Conservation (phyloP, 2,797 vertebrate genomes). For the Loriculus beryllinus region DNA sequence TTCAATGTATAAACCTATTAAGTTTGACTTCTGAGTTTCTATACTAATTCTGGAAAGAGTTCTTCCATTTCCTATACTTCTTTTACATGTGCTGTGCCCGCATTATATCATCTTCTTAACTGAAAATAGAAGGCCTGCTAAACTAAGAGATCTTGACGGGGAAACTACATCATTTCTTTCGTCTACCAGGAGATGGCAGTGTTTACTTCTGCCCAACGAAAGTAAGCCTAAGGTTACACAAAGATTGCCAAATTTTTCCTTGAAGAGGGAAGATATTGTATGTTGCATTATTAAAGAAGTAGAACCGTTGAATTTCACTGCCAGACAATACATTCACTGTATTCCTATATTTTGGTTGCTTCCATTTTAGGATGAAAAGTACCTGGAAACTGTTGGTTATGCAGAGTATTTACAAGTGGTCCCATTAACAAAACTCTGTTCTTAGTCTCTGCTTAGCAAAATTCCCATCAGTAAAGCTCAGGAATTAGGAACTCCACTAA, state of each 20-base stretch:
- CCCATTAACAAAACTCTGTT: background rate
- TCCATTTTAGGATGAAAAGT: constrained; percentile 50
- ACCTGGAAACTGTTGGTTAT: constrained; percentile 16
- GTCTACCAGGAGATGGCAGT: constrained; percentile 68
- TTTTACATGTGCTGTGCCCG: background rate
- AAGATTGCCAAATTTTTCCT: constrained; percentile 22
- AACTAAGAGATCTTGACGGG: background rate
- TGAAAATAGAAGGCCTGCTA: background rate
- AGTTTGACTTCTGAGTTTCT: background rate
- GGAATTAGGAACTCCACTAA: background rate
- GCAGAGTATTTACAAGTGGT: background rate
- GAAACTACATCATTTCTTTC: background rate
- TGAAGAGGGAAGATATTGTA: constrained; percentile 21
- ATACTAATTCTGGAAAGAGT: background rate
- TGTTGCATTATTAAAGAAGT: constrained; percentile 13
- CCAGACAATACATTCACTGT: constrained; percentile 52
- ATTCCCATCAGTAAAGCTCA: background rate
- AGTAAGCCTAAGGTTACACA: constrained; percentile 29
- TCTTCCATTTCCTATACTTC: background rate
- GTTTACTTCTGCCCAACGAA: constrained; percentile 48
- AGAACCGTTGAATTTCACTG: background rate
- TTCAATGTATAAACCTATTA: background rate
- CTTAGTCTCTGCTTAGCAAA: background rate
- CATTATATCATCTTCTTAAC: background rate
- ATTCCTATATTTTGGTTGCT: constrained; percentile 11